These are phyloP conservation scores for Oplegnathus fasciatus DNA, from an alignment of 2,113 vertebrate species.

Conservation along the genomic window DNA sequence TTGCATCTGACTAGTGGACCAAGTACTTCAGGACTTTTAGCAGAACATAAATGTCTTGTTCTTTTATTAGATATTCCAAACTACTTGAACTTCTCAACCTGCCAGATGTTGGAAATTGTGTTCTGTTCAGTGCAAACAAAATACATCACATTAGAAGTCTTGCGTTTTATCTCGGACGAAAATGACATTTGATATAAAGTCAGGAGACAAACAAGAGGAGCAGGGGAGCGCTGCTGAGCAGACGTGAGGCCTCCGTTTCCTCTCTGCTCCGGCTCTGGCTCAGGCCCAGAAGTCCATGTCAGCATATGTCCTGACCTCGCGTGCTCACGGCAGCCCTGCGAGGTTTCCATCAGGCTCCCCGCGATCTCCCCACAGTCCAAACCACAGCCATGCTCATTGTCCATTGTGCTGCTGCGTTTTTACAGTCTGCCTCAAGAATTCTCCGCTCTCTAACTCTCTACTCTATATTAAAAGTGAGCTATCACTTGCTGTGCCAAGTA, in stretches of 20 bases:
- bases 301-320: conserved; percentile 80
- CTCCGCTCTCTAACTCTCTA: conserved; percentile 49
- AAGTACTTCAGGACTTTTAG: not conserved
- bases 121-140: conserved; percentile 6
- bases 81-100: not conserved
- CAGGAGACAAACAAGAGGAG: conserved; percentile 42
- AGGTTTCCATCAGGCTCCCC: conserved; percentile 71
- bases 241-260: conserved; percentile 55
- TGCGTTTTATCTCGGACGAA: conserved; percentile 5
- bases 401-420: conserved; percentile 80
- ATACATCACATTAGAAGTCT: not conserved
- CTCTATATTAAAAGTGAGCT: conserved; percentile 72
- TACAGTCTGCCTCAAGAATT: conserved; percentile 75
- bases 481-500: conserved; percentile 75
- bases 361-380: conserved; percentile 54
- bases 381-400: conserved; percentile 80
- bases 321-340: conserved; percentile 67
- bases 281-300: conserved; percentile 72
- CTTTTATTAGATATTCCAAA: not conserved
- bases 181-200: conserved; percentile 32
- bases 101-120: not conserved
- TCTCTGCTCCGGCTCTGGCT: conserved; percentile 57
- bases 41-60: not conserved
- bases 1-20: not conserved
- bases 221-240: conserved; percentile 23